Evolutionary conservation across 2,113 vertebrate genomes (phyloP).

Genomic region (Serinus canaria): DNA sequence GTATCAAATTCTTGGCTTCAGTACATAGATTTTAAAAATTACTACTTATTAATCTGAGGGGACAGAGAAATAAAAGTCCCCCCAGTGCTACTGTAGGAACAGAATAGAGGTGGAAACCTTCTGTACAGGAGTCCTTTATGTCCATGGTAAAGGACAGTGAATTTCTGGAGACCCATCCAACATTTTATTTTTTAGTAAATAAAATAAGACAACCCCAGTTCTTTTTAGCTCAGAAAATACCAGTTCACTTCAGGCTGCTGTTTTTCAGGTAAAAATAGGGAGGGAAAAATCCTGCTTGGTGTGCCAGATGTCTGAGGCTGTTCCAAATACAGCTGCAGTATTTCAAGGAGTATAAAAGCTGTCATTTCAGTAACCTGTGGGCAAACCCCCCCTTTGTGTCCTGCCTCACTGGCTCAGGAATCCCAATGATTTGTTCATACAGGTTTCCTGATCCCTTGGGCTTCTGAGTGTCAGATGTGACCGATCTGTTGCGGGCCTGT

Average conservation of each 20-base stretch:
- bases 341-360: neutral
- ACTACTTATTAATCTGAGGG: neutral
- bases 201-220: neutral
- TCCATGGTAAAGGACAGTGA: neutral
- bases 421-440: rapidly evolving
- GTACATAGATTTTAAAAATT: neutral
- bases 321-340: neutral
- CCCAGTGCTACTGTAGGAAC: neutral
- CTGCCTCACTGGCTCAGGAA: rapidly evolving
- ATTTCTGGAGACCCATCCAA: neutral
- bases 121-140: neutral
- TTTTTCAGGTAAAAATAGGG: neutral
- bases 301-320: neutral
- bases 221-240: neutral
- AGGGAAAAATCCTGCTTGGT: neutral
- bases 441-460: neutral
- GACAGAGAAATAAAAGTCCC: neutral
- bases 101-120: neutral
- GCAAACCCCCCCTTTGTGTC: neutral
- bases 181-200: neutral
- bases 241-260: neutral
- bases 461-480: neutral
- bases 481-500: neutral
- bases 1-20: neutral
- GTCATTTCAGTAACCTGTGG: neutral